Base-by-base conservation (phyloP, 2,888 invertebrate species). In the Agonum fuliginosum region DNA sequence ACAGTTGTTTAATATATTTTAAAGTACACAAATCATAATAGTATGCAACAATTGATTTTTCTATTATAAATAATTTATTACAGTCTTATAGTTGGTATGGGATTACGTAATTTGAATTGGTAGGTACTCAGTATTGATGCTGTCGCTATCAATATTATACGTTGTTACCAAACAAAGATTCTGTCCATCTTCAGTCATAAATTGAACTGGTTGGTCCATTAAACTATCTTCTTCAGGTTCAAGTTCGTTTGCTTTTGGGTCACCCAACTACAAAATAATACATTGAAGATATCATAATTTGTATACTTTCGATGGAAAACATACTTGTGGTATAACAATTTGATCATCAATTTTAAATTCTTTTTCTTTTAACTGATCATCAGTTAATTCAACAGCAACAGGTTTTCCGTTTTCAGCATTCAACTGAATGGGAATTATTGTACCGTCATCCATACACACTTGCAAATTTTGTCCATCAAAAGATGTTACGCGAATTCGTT, bases 81-180 rank as follows among this genome's bases (percentile, higher is more conserved):
- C 58, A 62, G 69, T 27, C 69, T 69, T 69, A 41, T 22, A 20
- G 24, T 46, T 46, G 10, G 8, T 10, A 14, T 30, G 3, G 58
- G 58, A 62, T 8, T 62, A 62, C 14, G 58, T 62, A 17, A 76
- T 77, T 74, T 85, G 30, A 82, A 87, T 87, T 67, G 86, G 86
- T 80, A 88, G 82, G 82, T 87, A 88, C 81, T 87, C 86, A 6
- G 87, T 82, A 79, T 87, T 86, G 74, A 87, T 82, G 2, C 80
- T 74, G 74, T 87, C 86, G 80, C 51, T 34, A 27, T 88, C 88
- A 20, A 87, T 85, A 73, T 86, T 86, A 78, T 91, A 91, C 78
- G 92, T 88, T 65, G 91, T 89, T 79, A 93, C 90, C 79, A 93
- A 85, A 81, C 90, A 87, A 78, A 90, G 88, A 86, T 89, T 91